These are phyloP conservation scores for Cetoscarus ocellatus DNA, from an alignment of 2,797 vertebrate species.

Conservation along the genomic window DNA sequence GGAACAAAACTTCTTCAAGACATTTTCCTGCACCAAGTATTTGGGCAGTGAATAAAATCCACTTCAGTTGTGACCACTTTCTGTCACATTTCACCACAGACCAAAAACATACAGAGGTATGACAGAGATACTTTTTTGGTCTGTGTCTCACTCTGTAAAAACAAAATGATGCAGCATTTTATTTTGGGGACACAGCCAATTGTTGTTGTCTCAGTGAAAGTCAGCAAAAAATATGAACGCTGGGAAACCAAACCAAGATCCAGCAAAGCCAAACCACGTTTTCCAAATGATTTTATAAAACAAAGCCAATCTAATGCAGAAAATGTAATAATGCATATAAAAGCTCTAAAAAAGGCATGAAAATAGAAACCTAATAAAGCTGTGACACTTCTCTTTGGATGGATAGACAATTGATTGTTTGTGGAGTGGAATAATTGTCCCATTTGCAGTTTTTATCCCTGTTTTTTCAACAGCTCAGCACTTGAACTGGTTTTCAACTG, in stretches of 20 bases:
- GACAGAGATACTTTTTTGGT: constrained; percentile 33
- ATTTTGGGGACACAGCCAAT: constrained; percentile 34
- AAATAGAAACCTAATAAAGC: constrained; percentile 66
- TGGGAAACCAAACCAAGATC: constrained; percentile 23
- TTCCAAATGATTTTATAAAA: constrained; percentile 45
- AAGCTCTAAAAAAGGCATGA: constrained; percentile 57
- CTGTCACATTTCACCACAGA: constrained; percentile 16
- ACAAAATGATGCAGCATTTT: constrained; percentile 32
- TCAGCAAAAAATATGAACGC: constrained; percentile 42
- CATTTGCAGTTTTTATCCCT: constrained; percentile 11
- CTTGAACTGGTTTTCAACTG: constrained; percentile 56
- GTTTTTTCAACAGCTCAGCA: constrained; percentile 59
- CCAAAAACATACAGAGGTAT: constrained; percentile 18
- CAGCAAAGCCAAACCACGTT: constrained; percentile 28
- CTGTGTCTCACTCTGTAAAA: constrained; percentile 8
- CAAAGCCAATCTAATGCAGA: constrained; percentile 45
- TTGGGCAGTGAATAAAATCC: constrained; percentile 15
- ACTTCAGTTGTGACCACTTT: constrained; percentile 36
- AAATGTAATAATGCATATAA: constrained; percentile 62
- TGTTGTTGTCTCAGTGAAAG: constrained; percentile 28
- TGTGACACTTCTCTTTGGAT: constrained; percentile 43
- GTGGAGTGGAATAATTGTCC: constrained; percentile 56
- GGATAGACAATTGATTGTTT: constrained; percentile 65
- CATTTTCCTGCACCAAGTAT: constrained; percentile 10
- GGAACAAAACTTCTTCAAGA: not conserved